These are phyloP conservation scores for Odobenus rosmarus DNA, from an alignment of 2,113 vertebrate genomes.

Conservation along the genomic window DNA sequence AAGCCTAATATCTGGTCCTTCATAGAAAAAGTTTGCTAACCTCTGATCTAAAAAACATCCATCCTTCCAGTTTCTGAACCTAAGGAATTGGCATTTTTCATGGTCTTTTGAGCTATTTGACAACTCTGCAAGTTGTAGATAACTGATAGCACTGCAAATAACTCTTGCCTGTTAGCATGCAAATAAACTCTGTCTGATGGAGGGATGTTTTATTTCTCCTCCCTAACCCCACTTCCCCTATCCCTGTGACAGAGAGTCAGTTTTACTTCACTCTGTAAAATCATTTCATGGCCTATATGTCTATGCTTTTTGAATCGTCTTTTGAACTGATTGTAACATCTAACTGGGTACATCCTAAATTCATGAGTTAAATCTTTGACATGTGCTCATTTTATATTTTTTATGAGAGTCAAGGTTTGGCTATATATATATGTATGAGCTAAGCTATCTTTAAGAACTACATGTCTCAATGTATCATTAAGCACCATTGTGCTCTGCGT, in stretches of 20 bases:
- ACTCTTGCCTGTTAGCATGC: background rate
- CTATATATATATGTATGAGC: background rate
- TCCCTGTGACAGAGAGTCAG: background rate
- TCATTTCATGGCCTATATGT: background rate
- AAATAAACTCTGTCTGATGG: background rate
- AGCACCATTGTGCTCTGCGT: background rate
- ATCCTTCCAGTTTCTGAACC: background rate
- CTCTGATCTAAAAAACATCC: background rate
- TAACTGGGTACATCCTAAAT: slow-evolving; percentile 45
- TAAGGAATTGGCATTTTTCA: background rate
- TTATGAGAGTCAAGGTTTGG: background rate
- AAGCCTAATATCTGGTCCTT: background rate
- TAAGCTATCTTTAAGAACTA: background rate
- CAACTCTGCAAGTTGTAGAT: background rate
- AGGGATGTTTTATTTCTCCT: background rate
- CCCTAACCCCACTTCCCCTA: background rate
- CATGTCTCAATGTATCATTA: background rate
- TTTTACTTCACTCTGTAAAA: background rate
- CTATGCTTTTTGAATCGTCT: slow-evolving; percentile 10
- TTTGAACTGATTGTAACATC: slow-evolving; percentile 19
- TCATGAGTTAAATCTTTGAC: slow-evolving; percentile 29
- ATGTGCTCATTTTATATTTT: background rate
- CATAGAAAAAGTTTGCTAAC: background rate
- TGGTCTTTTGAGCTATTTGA: background rate
- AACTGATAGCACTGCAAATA: background rate